Evolutionary conservation across 2,888 invertebrate genomes (phyloP), one percentile per base, ranked within the genome.

Genomic region (Molorchus minor): DNA sequence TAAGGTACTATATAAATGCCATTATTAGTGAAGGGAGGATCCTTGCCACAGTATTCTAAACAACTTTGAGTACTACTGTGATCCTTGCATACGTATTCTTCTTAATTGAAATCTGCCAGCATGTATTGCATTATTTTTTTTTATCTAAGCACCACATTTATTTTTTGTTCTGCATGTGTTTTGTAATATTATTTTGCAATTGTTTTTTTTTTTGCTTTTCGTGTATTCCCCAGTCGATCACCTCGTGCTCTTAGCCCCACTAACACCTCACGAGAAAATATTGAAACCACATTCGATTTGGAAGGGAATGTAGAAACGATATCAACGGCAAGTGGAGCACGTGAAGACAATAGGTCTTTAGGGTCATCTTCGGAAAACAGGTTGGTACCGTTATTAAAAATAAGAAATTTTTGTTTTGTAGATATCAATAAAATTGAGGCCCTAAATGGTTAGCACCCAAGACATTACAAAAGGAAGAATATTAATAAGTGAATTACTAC

Each of bases 231-330:
- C 73, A 76, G 76, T 74, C 78, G 79, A 72, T 81, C 80, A 58
- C 80, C 81, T 51, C 74, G 80, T 56, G 79, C 80, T 47, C 73
- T 80, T 65, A 80, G 80, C 64, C 80, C 80, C n/a, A 75, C 76
- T 19, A 80, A 80, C 36, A 83, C 84, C 56, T 85, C 84, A 72
- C 88, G 89, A 71, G 90, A 91, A 78, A 91, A 89, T 81, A 90
- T 89, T 77, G 91, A 90, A 79, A 91, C 93, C 12, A 93, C 92
- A 25, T 95, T 93, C 81, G 96, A 94, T 80, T 85, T 94, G 72
- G 95, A 96, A 77, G 94, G 94, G 62, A 94, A 94, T 80, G 91
- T 94, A 64, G 95, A 96, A 80, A 95, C 96, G 2, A 90, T 94
- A 72, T 94, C 94, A 69, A 92, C 92, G 65, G 92, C 93, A 79